Percentiles rank a stretch among this genome's conserved stretches.
phyloP scores from a whole-genome alignment of 2,888 invertebrate genomes.

The Agrotis clavis region DNA sequence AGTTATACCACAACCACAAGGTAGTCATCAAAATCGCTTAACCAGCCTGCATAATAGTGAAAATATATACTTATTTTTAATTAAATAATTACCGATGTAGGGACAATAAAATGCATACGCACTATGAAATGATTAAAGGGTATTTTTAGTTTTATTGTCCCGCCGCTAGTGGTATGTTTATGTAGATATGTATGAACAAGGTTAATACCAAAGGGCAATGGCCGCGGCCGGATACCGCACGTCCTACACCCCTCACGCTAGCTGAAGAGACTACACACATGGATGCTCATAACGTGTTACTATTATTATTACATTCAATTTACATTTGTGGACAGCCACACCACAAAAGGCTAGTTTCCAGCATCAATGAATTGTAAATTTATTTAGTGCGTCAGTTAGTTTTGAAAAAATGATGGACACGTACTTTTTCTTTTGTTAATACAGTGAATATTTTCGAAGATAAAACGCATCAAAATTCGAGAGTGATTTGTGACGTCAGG shows the following conservation, averaged over 20 bases:
- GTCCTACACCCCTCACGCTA: slow-evolving; percentile 72
- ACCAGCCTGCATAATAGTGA: background rate
- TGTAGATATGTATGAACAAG: slow-evolving; percentile 73
- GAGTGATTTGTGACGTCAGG: no score
- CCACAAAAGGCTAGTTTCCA: no score
- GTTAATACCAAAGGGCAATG: slow-evolving; percentile 80
- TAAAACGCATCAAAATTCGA: no score
- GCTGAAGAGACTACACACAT: slow-evolving; percentile 62
- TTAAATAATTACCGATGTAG: slow-evolving; percentile 21
- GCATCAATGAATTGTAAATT: no score
- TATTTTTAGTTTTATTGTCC: slow-evolving; percentile 48
- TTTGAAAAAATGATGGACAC: no score
- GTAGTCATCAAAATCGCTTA: background rate
- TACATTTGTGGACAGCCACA: background rate
- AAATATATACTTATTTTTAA: slow-evolving; percentile 11
- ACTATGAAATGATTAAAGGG: slow-evolving; percentile 28
- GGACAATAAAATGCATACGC: slow-evolving; percentile 19
- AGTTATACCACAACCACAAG: background rate
- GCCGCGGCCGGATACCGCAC: slow-evolving; percentile 76
- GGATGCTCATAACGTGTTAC: slow-evolving; percentile 30
- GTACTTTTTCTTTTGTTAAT: no score
- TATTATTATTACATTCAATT: slow-evolving; percentile 48
- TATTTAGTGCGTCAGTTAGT: no score
- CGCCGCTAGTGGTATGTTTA: slow-evolving; percentile 51
- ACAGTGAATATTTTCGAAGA: no score